Evolutionary conservation across 2,888 invertebrate species (phyloP), one percentile per base, ranked within the genome.

Genomic region (Dasypogon diadema): DNA sequence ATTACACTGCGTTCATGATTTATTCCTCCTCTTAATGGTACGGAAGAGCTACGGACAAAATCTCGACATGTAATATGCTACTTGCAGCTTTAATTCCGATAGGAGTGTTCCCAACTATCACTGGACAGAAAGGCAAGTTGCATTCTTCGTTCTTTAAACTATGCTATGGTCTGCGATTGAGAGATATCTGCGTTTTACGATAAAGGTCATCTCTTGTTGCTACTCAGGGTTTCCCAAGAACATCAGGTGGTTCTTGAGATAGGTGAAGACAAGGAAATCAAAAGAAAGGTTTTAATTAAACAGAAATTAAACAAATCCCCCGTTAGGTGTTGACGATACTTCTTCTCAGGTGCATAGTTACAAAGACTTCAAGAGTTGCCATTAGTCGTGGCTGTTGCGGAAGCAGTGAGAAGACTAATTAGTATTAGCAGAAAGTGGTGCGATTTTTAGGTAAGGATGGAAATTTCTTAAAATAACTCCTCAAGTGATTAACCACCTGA

Each of bases 1-100:
- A 74, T 74, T 74, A 74, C 74, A 74, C 30, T 74, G 48, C 74
- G 58, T 60, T 74, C 58, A 74, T 74, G 58, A 74, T 74, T 74
- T 74, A 74, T 74, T 74, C 46, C 58, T 58, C 46, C 58, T 73
- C 56, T 56, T 73, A 65, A 65, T 65, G 65, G 42, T 24, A 65
- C 24, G 16, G 48, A 14, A 8, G 22, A 65, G 48, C 46, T 46
- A 2, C 18, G 8, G 18, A 16, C 21, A n/a, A 51, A 21, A 51
- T 51, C 51, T 14, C 16, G 65, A 24, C 24, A 14, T 48, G 16
- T 26, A 48, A 22, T 6, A 12, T n/a, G 26, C n/a, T 18, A 42
- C 34, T 60, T 34, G 34, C 37, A 37, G 37, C 3, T 14, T 4
- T 6, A 18, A n/a, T 42, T 18, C 0, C 16, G 14, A 8, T n/a